A percentile compares a stretch with the other conserved stretches of the same genome.
Evolutionary conservation across 2,888 invertebrate species (phyloP).

Genomic region (Tineola bisselliella): DNA sequence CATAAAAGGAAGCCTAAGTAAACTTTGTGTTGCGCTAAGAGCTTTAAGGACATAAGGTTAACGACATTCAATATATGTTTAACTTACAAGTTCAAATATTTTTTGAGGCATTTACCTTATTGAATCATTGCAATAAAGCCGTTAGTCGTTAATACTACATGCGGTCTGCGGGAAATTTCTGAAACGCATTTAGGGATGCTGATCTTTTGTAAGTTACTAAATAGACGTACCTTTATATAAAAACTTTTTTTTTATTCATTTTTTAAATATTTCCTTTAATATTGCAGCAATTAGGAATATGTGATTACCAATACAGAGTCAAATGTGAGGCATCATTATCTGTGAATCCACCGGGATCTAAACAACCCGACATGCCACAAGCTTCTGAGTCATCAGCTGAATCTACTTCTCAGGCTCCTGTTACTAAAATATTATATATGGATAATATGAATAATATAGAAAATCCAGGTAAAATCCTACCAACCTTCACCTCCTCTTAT

Average conservation of each 20-base stretch:
- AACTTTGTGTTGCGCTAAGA: background rate
- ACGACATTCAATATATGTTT: background rate
- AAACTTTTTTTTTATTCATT: too few relatives aligned
- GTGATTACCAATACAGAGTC: constrained; percentile 71
- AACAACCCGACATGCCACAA: background rate
- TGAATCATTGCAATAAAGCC: too few relatives aligned
- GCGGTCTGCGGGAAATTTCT: too few relatives aligned
- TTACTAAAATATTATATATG: background rate
- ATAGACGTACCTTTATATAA: too few relatives aligned
- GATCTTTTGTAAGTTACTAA: too few relatives aligned
- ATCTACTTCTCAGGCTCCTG: background rate
- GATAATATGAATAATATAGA: background rate
- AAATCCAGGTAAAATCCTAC: background rate
- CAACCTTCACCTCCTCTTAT: too few relatives aligned
- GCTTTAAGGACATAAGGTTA: background rate
- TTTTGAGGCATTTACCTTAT: too few relatives aligned
- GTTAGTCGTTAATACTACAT: too few relatives aligned
- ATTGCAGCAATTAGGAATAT: constrained; percentile 68
- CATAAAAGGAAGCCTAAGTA: background rate
- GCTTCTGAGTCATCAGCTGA: background rate
- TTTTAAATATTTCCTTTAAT: background rate
- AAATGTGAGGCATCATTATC: constrained; percentile 46
- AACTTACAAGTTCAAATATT: background rate
- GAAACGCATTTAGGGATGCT: too few relatives aligned
- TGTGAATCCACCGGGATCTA: background rate